Evolutionary conservation across 2,797 vertebrate genomes (phyloP).

Genomic region (Tokudaia tokunoshimensis): DNA sequence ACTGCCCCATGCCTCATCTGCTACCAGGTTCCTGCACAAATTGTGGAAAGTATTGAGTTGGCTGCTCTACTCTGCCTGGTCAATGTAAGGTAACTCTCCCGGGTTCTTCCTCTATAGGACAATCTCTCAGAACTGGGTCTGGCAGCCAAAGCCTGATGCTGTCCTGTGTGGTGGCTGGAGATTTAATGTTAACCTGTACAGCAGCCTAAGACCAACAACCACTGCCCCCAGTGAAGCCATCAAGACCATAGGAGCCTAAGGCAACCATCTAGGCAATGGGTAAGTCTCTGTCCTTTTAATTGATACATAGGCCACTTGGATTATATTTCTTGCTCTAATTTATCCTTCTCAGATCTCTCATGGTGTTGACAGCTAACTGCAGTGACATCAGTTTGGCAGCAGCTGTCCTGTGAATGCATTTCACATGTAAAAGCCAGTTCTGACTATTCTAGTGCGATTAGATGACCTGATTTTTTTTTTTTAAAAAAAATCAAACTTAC

Average conservation of each 20-base stretch:
- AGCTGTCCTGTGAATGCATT: background rate
- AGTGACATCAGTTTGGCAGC: background rate
- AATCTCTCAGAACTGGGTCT: background rate
- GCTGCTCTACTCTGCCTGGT: background rate
- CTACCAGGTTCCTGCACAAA: background rate
- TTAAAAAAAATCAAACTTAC: background rate
- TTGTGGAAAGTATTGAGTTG: background rate
- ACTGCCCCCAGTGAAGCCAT: background rate
- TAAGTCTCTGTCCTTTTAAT: background rate
- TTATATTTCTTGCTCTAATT: background rate
- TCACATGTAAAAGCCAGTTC: background rate
- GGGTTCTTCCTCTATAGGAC: background rate
- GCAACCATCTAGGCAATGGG: background rate
- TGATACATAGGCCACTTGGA: background rate
- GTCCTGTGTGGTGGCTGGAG: background rate
- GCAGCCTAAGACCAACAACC: background rate
- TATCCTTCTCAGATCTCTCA: background rate
- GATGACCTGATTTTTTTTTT: background rate
- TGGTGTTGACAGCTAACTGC: background rate
- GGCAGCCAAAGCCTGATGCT: background rate
- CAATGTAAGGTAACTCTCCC: background rate
- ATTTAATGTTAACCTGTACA: background rate
- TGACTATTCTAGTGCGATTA: background rate
- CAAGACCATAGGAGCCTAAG: background rate
- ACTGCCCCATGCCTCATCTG: background rate